Evolutionary conservation across 2,113 vertebrate genomes (phyloP).

Genomic region (Thymallus thymallus): DNA sequence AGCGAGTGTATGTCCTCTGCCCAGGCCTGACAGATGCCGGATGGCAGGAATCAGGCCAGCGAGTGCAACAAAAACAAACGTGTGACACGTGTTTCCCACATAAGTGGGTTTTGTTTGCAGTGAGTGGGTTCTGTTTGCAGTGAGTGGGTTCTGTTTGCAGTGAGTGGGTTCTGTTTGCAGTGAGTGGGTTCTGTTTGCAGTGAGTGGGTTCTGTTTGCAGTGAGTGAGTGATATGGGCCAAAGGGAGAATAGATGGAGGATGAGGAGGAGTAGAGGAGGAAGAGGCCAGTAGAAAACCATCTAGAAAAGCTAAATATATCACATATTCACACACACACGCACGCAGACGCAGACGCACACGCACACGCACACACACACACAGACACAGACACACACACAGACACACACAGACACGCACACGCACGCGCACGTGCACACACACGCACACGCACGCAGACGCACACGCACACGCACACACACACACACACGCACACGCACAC

Average conservation of each 20-base stretch:
- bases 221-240: slow-evolving; percentile 24
- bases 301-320: no score
- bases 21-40: background rate
- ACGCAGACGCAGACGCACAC: no score
- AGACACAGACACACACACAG: no score
- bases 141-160: background rate
- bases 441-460: no score
- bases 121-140: background rate
- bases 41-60: background rate
- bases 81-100: slow-evolving; percentile 48
- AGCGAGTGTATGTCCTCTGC: background rate
- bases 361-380: no score
- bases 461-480: no score
- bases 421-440: no score
- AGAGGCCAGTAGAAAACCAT: no score
- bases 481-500: no score
- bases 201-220: background rate
- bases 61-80: slow-evolving; percentile 60
- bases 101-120: slow-evolving; percentile 55
- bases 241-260: slow-evolving; percentile 46
- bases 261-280: slow-evolving; percentile 24
- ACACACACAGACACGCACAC: no score
- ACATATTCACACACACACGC: no score
- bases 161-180: background rate
- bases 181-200: background rate